Evolutionary conservation across 2,888 invertebrate genomes (phyloP).

Genomic region (Rhopalosiphum nymphaeae): DNA sequence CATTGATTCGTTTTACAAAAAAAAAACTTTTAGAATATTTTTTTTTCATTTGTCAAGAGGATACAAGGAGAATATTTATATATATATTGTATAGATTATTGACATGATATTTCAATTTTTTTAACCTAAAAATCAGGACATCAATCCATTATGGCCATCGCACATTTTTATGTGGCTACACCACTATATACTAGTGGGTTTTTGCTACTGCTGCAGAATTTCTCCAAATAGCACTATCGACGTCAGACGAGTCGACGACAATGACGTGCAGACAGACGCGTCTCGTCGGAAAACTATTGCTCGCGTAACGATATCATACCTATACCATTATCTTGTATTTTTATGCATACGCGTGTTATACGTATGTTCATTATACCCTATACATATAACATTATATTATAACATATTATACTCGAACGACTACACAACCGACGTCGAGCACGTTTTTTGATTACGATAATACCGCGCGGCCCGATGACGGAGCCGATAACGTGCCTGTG

Average conservation of each 20-base stretch:
- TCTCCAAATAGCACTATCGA: background rate
- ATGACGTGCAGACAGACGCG: background rate
- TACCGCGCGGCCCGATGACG: background rate
- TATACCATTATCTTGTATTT: background rate
- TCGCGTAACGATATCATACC: background rate
- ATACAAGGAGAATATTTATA: background rate
- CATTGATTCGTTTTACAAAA: too few species aligned
- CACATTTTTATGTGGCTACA: too few species aligned
- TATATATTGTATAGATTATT: too few species aligned
- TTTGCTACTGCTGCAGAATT: background rate
- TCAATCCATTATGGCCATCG: too few species aligned
- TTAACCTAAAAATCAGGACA: too few species aligned
- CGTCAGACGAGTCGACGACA: background rate
- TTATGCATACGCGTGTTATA: background rate
- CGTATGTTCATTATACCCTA: background rate
- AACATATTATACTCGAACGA: background rate
- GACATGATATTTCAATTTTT: too few species aligned
- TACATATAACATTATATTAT: background rate
- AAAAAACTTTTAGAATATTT: background rate
- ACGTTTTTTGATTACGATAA: constrained; percentile 41
- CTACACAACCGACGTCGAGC: background rate
- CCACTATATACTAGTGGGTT: too few species aligned
- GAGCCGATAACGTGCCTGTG: constrained; percentile 27
- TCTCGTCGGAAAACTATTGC: background rate
- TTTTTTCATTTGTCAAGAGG: background rate